Evolutionary conservation across 2,888 invertebrate species (phyloP).

Genomic region (Dasypolia templi): DNA sequence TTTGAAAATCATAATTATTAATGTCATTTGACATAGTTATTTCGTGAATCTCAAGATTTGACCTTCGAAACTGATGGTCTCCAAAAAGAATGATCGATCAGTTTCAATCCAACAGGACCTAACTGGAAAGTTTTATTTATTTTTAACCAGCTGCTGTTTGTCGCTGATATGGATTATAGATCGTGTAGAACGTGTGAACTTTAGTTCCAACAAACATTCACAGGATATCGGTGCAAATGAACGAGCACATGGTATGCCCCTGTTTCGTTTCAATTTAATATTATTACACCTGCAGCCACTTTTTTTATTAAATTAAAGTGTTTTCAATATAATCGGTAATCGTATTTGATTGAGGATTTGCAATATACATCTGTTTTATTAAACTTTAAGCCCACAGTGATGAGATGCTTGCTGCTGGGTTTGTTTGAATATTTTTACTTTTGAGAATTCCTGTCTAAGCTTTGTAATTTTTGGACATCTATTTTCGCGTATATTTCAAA

Average conservation of each 20-base stretch:
- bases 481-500: background rate
- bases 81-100: constrained; percentile 32
- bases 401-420: constrained; percentile 5
- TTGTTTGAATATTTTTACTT: constrained; percentile 15
- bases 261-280: constrained; percentile 13
- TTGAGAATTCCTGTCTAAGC: constrained; percentile 7
- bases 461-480: background rate
- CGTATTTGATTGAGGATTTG: constrained; percentile 47
- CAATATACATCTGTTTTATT: constrained; percentile 31
- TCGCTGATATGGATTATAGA: constrained; percentile 32
- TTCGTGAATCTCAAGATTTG: background rate
- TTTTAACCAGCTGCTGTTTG: constrained; percentile 19
- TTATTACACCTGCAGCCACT: constrained; percentile 15
- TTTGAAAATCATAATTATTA: background rate
- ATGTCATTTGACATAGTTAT: too few species aligned
- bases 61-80: background rate
- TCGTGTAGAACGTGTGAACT: constrained; percentile 32
- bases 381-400: constrained; percentile 28
- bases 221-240: constrained; percentile 29
- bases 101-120: constrained; percentile 25
- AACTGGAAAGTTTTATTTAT: constrained; percentile 36
- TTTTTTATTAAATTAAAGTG: constrained; percentile 46
- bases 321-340: constrained; percentile 35
- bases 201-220: constrained; percentile 27
- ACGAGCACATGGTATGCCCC: background rate